phyloP scores from a whole-genome alignment of 2,888 invertebrate genomes.

The Macropis europaea region DNA sequence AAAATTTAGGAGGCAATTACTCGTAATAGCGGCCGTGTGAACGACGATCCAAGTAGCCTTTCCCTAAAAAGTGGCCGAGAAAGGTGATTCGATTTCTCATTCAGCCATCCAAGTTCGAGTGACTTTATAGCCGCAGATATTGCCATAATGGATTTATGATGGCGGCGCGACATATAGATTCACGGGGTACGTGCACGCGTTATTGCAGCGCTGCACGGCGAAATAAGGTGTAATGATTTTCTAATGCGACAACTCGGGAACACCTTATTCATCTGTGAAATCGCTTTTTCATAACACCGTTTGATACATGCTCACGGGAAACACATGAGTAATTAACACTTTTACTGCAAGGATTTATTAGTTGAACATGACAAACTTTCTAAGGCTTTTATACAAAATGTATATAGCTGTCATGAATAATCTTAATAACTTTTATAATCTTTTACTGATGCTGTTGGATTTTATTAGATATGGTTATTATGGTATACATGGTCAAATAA shows the following conservation, averaged over 20 bases:
- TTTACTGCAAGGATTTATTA: no score
- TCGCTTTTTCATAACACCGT: constrained; percentile 36
- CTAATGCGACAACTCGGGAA: constrained; percentile 33
- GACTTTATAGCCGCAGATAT: constrained; percentile 52
- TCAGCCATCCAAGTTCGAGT: constrained; percentile 25
- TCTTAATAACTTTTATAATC: no score
- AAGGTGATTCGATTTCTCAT: constrained; percentile 35
- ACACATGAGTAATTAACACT: constrained; percentile 8
- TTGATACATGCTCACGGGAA: background rate
- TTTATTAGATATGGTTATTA: no score
- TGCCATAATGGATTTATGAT: constrained; percentile 60
- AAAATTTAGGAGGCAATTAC: background rate
- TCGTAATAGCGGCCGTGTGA: background rate
- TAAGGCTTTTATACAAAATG: no score
- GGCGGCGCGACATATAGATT: constrained; percentile 35
- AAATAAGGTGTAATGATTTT: constrained; percentile 49
- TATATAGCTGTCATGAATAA: no score
- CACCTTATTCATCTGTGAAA: constrained; percentile 50
- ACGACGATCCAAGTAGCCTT: background rate
- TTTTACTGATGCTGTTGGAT: no score
- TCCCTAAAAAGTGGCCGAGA: background rate
- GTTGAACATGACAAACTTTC: no score
- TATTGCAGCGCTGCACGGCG: constrained; percentile 33
- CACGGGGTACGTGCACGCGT: constrained; percentile 29
- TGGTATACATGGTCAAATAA: no score